Evolutionary conservation across 2,888 invertebrate genomes (phyloP), one percentile per base, ranked within the genome.

Genomic region (Schizaphis graminum): DNA sequence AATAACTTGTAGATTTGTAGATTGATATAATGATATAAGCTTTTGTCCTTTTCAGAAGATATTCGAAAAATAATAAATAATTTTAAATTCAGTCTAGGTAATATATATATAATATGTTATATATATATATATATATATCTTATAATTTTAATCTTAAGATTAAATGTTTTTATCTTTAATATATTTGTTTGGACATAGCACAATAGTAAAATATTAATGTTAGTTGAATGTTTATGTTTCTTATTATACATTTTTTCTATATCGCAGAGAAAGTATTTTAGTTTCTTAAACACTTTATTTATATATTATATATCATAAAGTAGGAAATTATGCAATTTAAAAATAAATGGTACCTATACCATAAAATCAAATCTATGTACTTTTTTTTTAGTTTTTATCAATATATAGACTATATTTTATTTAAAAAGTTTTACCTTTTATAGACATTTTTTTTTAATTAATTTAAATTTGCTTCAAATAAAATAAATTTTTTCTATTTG

Each of bases 1-100:
- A 41, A 87, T 87, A 57, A 47, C 44, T 91, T 77, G 77, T 91
- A 91, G 91, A 77, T 91, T 77, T 67, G 13, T 24, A 28, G 8
- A 61, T 3, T 67, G 35, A 35, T 95, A 95, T 95, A 95, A 95
- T 47, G 44, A 47, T 47, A 47, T 47, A 47, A 7, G 44, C 44
- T 47, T 47, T 47, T 47, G 44, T 47, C 95, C 24, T 4, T 91
- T 77, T 67, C 28, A 21, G 8, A 5, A 41, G 91, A 35, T 77
- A 77, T 91, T 77, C 21, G 35, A 0, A 35, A 77, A 77, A 77
- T 77, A 35, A 77, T 21, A 35, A 35, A 13, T 35, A 3, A 77
- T 77, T 77, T 77, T 8, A 35, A 35, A 77, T 35, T 21, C 35
- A 77, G 8, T 35, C 7, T 77, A 35, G 21, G 2, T 35, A 21